Evolutionary conservation across 2,113 vertebrate species (phyloP).

Genomic region (Lynx canadensis): DNA sequence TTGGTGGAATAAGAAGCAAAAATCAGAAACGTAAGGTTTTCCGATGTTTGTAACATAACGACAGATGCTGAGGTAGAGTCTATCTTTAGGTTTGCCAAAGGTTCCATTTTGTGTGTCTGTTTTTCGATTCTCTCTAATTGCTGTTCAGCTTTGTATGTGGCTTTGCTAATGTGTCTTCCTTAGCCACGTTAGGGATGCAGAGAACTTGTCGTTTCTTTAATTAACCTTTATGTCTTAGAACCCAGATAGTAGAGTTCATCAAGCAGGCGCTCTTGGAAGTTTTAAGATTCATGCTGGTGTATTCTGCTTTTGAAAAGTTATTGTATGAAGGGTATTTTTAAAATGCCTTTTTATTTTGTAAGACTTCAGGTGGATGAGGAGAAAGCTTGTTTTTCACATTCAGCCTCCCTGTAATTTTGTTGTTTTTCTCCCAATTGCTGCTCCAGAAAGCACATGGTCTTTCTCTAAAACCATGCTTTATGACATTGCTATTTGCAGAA

Average conservation of each 20-base stretch:
- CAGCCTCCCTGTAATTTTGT: conserved; percentile 69
- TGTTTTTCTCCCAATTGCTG: conserved; percentile 77
- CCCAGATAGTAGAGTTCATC: conserved; percentile 68
- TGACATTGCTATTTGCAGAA: conserved; percentile 83
- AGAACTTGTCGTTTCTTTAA: conserved; percentile 77
- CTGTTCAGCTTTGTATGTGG: conserved; percentile 76
- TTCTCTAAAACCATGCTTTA: conserved; percentile 77
- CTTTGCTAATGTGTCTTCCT: conserved; percentile 74
- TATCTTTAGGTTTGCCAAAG: conserved; percentile 80
- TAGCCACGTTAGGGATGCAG: conserved; percentile 58
- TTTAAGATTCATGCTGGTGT: conserved; percentile 60
- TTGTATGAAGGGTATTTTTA: conserved; percentile 48
- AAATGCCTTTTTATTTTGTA: conserved; percentile 65
- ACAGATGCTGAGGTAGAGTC: conserved; percentile 75
- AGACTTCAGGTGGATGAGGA: conserved; percentile 64
- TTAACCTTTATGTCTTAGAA: conserved; percentile 77
- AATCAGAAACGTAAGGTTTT: conserved; percentile 78
- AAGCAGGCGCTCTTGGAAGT: conserved; percentile 63
- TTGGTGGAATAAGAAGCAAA: conserved; percentile 56
- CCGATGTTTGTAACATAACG: conserved; percentile 74
- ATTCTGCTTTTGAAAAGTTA: conserved; percentile 56
- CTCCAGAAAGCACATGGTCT: conserved; percentile 74
- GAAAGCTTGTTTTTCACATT: conserved; percentile 57
- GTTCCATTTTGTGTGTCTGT: conserved; percentile 81
- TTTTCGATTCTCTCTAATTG: conserved; percentile 78